Conservation (phyloP, 2,113 vertebrate genomes). For the Apistogramma diplotaenia region DNA sequence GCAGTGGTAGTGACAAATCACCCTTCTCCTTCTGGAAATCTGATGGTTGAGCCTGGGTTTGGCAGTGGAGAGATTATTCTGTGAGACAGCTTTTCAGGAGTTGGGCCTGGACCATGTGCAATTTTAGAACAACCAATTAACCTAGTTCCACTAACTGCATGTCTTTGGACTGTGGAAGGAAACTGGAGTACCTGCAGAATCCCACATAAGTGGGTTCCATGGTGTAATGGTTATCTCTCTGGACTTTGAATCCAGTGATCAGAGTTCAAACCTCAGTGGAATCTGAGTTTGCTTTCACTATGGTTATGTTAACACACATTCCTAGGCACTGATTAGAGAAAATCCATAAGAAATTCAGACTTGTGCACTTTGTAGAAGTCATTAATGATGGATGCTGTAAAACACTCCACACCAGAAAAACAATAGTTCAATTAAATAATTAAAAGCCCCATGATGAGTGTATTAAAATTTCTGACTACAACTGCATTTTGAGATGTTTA, state of each 20-base stretch:
- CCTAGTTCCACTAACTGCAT: not conserved
- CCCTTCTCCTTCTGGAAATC: too few relatives aligned
- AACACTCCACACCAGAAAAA: not conserved
- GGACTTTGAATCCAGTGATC: conserved; percentile 85
- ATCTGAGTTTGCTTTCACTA: too few relatives aligned
- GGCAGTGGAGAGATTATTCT: too few relatives aligned
- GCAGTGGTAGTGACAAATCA: too few relatives aligned
- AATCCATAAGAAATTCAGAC: too few relatives aligned
- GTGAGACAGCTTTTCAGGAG: too few relatives aligned
- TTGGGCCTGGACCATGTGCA: too few relatives aligned
- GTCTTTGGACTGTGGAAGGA: not conserved
- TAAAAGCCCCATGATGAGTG: not conserved
- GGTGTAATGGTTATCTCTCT: conserved; percentile 85
- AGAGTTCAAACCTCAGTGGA: not conserved
- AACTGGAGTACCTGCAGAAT: not conserved
- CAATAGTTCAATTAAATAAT: not conserved
- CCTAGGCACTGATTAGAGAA: too few relatives aligned
- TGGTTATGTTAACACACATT: too few relatives aligned
- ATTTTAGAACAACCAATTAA: too few relatives aligned
- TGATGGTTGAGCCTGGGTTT: too few relatives aligned
- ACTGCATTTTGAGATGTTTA: not conserved
- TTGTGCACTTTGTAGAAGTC: not conserved
- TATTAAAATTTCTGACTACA: not conserved
- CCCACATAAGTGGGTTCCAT: conserved; percentile 33
- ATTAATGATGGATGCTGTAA: not conserved